A percentile compares a stretch with the other conserved stretches of the same genome.
Conservation (phyloP, 2,888 invertebrate genomes). For the Caenorhabditis sulstoni region DNA sequence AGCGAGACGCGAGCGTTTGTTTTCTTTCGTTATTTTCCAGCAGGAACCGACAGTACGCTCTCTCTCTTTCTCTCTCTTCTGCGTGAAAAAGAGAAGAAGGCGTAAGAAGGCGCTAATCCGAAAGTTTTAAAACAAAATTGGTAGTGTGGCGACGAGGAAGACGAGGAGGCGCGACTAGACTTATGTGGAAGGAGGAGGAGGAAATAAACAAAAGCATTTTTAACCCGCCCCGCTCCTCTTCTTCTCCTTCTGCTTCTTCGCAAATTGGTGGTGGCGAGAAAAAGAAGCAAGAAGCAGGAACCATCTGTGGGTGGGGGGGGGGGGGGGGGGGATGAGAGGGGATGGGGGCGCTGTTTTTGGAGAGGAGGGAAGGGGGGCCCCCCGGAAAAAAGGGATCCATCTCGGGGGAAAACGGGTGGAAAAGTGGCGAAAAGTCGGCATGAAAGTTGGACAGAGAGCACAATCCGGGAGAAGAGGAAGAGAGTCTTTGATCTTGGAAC, state of each 20-base stretch:
- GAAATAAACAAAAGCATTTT: conserved; percentile 49
- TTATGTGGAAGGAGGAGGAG: not conserved
- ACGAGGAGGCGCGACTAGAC: not conserved
- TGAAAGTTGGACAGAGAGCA: too few relatives aligned
- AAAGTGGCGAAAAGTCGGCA: too few relatives aligned
- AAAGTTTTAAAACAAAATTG: conserved; percentile 57
- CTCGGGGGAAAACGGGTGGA: too few relatives aligned
- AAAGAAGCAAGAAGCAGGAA: not conserved
- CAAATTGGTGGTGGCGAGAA: not conserved
- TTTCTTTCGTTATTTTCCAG: too few relatives aligned
- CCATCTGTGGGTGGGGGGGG: not conserved
- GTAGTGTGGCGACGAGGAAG: conserved; percentile 15
- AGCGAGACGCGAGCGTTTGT: not conserved
- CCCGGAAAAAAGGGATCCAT: too few relatives aligned
- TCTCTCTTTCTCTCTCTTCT: too few relatives aligned
- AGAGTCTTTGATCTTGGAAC: too few relatives aligned
- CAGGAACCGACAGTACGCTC: conserved; percentile 1
- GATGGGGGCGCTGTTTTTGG: too few relatives aligned
- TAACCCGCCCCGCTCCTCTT: not conserved
- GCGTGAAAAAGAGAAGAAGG: not conserved
- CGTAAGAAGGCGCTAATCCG: conserved; percentile 34
- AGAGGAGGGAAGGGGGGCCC: too few relatives aligned
- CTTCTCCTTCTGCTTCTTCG: not conserved
- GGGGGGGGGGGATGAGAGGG: not conserved
- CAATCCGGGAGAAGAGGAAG: too few relatives aligned